Base-by-base conservation (phyloP, 2,888 invertebrate genomes). In the Oscheius sp. region DNA sequence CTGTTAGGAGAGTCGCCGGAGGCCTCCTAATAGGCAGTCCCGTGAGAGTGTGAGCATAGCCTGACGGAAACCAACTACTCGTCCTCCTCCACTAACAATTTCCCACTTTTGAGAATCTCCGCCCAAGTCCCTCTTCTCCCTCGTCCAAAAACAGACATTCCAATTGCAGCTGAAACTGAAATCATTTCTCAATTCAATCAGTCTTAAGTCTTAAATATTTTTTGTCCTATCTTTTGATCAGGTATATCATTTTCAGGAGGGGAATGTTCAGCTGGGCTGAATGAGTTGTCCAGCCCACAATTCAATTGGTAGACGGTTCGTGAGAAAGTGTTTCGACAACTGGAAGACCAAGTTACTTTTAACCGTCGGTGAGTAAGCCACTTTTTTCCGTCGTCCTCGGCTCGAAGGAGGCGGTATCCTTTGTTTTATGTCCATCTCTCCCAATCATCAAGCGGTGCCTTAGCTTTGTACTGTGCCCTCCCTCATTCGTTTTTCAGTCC, bases 21-120 rank as follows among this genome's bases (percentile, higher is more conserved):
- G 56, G 32, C 33, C 56, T n/a, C 44, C 45, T 47, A 62, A 59
- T 59, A 59, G 59, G 59, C 59, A 24, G 59, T 44, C 59, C n/a
- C 59, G 59, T 26, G 44, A 24, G 45, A 44, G 45, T n/a, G 45
- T 17, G 17, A 44, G 47, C 47, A 2, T 12, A 20, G 41, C 17
- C n/a, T 17, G 32, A 33, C 54, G 54, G 54, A 54, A 54, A 54
- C 54, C 54, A 54, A 54, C 32, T 50, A 30, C 17, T 36, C 36
- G 33, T 17, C 36, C 54, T 36, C 24, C 47, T 24, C 33, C 50
- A 54, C 33, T 24, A 30, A 17, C 54, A 54, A 54, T 54, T 54
- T 54, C 36, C 54, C 36, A 54, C 54, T 54, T 54, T 36, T 36
- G 20, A 20, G 41, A 20, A 14, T 41, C n/a, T 20, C 20, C 20